phyloP scores from a whole-genome alignment of 2,888 invertebrate genomes.

The Sepioteuthis lessoniana region DNA sequence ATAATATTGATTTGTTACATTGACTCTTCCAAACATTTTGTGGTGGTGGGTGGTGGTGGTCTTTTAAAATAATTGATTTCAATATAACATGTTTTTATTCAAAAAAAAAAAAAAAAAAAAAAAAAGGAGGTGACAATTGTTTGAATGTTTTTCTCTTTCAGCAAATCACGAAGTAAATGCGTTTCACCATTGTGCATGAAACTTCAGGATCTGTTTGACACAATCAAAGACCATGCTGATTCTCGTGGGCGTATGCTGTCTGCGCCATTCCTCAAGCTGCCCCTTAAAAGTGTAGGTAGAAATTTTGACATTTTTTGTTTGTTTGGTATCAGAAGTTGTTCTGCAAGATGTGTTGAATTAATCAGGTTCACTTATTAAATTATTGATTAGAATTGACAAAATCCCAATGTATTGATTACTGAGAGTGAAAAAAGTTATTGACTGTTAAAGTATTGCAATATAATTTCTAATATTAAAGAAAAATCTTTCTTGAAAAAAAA shows the following conservation, averaged over 20 bases:
- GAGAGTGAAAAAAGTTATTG: too few species aligned
- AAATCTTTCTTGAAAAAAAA: too few species aligned
- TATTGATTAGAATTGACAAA: too few species aligned
- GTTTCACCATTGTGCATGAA: constrained; percentile 81
- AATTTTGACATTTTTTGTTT: not conserved
- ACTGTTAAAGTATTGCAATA: too few species aligned
- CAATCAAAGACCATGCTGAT: constrained; percentile 91
- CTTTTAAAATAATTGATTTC: not conserved
- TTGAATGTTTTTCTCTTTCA: not conserved
- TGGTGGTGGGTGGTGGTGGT: not conserved
- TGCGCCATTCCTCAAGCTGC: constrained; percentile 93
- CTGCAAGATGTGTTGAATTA: too few species aligned
- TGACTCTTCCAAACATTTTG: not conserved
- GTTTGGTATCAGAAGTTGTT: too few species aligned
- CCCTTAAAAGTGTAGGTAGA: constrained; percentile 84
- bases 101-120: too few species aligned
- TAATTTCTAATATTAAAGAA: too few species aligned
- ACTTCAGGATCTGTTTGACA: constrained; percentile 88
- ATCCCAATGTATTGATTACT: too few species aligned
- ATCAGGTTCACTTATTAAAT: too few species aligned
- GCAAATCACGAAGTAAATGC: constrained; percentile 53
- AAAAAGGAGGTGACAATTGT: not conserved
- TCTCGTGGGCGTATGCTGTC: constrained; percentile 88
- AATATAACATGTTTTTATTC: too few species aligned
- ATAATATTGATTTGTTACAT: not conserved